Base-by-base conservation (phyloP, 2,113 vertebrate genomes). In the Cyanistes caeruleus region DNA sequence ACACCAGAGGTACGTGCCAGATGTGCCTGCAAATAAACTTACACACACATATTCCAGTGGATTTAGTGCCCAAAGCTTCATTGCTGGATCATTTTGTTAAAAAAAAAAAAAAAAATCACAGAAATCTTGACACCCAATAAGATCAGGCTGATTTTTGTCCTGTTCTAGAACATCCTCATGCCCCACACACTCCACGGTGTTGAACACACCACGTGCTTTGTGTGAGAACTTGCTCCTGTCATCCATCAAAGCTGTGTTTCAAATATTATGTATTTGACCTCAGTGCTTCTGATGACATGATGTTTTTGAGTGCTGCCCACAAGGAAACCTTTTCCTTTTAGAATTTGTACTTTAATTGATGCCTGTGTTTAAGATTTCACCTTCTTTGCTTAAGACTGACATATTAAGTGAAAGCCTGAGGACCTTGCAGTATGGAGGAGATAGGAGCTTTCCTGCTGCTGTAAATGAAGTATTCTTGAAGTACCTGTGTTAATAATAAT, bases 1-100 rank as follows among this genome's bases (percentile, higher is more conserved):
- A 98, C 65, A 1, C 75, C 98, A 25, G 97, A 99, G 98, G 99
- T 99, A 93, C 1, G 93, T 70, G 51, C 51, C 64, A 48, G 37
- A 8, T 63, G 79, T 7, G 5, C 35, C 67, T 63, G 46, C 35
- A 76, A 7, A 27, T 15, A 24, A 13, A 28, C n/a, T 4, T 4
- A 8, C 7, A 9, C 52, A 17, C 5, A 3, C 53, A 6, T 7
- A 12, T 53, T 25, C n/a, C 51, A 59, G 0, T 23, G 56, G 53
- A 23, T 73, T 23, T 7, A 20, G 16, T 65, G 49, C 5, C 20
- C 11, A 51, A 15, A 81, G 20, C 18, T 68, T 84, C 33, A 7
- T 7, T 78, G 53, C 9, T 72, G 59, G 39, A 27, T 69, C 3
- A 9, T 52, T 91, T 77, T 59, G 13, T 63, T 5, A 73, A 82